Evolutionary conservation across 2,888 invertebrate species (phyloP), one percentile per base, ranked within the genome.

Genomic region (Agrilus biguttatus): DNA sequence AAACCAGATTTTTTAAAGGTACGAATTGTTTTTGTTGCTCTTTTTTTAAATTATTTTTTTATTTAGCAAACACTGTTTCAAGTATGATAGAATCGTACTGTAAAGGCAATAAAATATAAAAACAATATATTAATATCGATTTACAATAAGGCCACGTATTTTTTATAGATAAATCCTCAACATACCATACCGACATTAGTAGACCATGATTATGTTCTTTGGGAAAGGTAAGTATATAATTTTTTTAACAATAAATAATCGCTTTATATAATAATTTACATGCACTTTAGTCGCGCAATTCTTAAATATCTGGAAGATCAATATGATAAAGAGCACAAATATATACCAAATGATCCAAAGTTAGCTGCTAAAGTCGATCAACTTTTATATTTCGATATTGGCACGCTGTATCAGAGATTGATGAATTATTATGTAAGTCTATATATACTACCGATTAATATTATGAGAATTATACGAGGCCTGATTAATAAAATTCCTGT

Each of bases 141-240:
- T n/a, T n/a, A n/a, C n/a, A n/a, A n/a, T n/a, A n/a, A n/a, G n/a
- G n/a, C n/a, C n/a, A n/a, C n/a, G n/a, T n/a, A n/a, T n/a, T 33
- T 39, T 45, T 69, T 66, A 40, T 59, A 80, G 80, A 70, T 80
- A 62, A 81, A 80, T 60, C 80, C 80, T 2, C 76, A 80, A 58
- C 83, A 83, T 53, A 77, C 78, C 1, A 67, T 84, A 45, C 84
- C 84, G 3, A 80, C 81, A 1, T 70, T 85, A 55, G 73, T 80
- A 52, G 84, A 84, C 55, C 74, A 74, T 53, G 83, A 81, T 35
- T 80, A 82, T 50, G 68, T 72, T 50, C 58, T 83, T 40, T 80
- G 75, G 72, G 83, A 83, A 61, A 80, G 78, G 78, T 78, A 60
- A 54, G n/a, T n/a, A n/a, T n/a, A 44, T 39, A 34, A 21, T 6